Evolutionary conservation across 1,140 invertebrate species (phyloP).

Genomic region (Hestina assimilis): DNA sequence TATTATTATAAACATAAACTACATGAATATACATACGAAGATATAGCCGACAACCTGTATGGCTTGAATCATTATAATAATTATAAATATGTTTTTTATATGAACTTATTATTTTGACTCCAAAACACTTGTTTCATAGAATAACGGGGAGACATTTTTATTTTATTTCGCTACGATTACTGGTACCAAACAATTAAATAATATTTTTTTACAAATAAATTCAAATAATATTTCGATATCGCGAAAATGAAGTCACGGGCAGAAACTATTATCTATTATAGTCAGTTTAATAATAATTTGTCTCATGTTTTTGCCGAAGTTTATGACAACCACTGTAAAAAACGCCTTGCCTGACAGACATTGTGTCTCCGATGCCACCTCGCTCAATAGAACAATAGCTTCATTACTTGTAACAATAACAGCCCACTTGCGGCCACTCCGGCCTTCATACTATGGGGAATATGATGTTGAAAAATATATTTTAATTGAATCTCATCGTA

Average conservation of each 20-base stretch:
- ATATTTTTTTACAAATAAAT: too few relatives aligned
- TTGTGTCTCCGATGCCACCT: slow-evolving; percentile 57
- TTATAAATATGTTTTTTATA: too few relatives aligned
- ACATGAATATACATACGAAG: not conserved
- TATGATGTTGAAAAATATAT: slow-evolving; percentile 43
- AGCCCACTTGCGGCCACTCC: slow-evolving; percentile 31
- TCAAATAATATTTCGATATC: too few relatives aligned
- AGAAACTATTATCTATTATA: too few relatives aligned
- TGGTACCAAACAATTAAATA: too few relatives aligned
- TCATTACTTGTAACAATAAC: slow-evolving; percentile 68
- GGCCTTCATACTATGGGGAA: slow-evolving; percentile 17
- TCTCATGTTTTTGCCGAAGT: slow-evolving; percentile 12
- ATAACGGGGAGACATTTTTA: too few relatives aligned
- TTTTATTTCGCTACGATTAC: too few relatives aligned
- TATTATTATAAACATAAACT: slow-evolving; percentile 5
- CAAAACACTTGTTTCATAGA: too few relatives aligned
- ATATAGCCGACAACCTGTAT: not conserved
- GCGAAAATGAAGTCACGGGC: too few relatives aligned
- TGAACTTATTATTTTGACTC: too few relatives aligned
- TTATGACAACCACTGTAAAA: slow-evolving; percentile 37
- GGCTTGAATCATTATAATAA: not conserved
- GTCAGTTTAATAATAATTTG: not conserved
- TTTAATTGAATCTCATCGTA: slow-evolving; percentile 41
- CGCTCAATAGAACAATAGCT: slow-evolving; percentile 51
- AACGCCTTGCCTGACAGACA: slow-evolving; percentile 51